phyloP scores from a whole-genome alignment of 2,797 vertebrate species.

The Argentina silus region DNA sequence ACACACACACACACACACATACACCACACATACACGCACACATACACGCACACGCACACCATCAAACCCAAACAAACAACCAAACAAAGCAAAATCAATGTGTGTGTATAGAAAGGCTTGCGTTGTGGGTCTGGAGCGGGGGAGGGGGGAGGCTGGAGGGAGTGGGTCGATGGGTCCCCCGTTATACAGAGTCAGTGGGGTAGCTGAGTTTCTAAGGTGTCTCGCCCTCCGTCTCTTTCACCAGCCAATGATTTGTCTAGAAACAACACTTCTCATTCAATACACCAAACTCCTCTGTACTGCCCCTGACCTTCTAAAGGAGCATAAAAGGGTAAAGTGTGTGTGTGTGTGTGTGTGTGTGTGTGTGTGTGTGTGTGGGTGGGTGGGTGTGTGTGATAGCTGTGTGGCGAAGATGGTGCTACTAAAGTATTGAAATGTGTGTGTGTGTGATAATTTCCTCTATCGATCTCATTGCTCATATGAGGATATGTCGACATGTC shows the following conservation, averaged over 20 bases:
- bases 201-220: not conserved
- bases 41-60: not conserved
- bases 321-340: not conserved
- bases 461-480: too few species aligned
- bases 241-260: not conserved
- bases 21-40: not conserved
- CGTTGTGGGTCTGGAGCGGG: slow-evolving; percentile 29
- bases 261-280: not conserved
- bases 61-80: not conserved
- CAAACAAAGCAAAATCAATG: slow-evolving; percentile 5
- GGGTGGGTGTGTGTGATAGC: too few species aligned
- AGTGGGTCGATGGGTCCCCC: not conserved
- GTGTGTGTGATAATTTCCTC: too few species aligned
- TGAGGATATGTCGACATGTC: too few species aligned
- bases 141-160: slow-evolving; percentile 1
- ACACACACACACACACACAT: not conserved
- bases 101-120: slow-evolving; percentile 19
- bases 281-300: not conserved
- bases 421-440: too few species aligned
- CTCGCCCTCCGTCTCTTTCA: not conserved
- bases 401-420: too few species aligned
- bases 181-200: not conserved
- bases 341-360: not conserved
- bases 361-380: too few species aligned
- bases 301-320: not conserved